Evolutionary conservation across 2,888 invertebrate species (phyloP), one percentile per base, ranked within the genome.

Genomic region (Volucella inanis): DNA sequence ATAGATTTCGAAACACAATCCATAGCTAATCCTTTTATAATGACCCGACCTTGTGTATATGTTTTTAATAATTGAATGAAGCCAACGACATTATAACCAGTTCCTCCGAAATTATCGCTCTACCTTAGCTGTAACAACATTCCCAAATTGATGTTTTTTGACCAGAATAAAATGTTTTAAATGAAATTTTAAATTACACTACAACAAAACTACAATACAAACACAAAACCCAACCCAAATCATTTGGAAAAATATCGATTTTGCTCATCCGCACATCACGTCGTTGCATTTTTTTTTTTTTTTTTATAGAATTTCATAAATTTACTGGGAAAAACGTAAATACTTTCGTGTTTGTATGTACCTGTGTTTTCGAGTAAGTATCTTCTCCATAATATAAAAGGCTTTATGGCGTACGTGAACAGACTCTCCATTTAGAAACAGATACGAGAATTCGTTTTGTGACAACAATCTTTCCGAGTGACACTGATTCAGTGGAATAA

Each of bases 11-110:
- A 67, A 43, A 59, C 65, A 50, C 65, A 57, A 65, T 65, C 59
- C 75, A 59, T 50, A 15, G 41, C 75, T 75, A 75, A 75, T 67
- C 75, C 67, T 18, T 67, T 67, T 75, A 75, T 67, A 75, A 75
- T 59, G 50, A 50, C 57, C 15, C 38, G 41, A 18, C 12, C 55
- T 47, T 41, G 47, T 15, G 47, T 61, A 61, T 45, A 41, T 6
- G 41, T 49, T 70, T 70, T 59, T 47, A 70, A 59, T 70, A 55
- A 68, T 55, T 52, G 22, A 15, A 11, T 22, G 54, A 54, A 67
- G 8, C 22, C 41, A 11, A 39, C 41, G 8, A n/a, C 10, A 41
- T n/a, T 2, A 67, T 11, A 45, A 67, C 54, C 67, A 31, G 54
- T 54, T 52, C 6, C 52, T 8, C 22, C 9, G 0, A 31, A 57